Evolutionary conservation across 2,888 invertebrate species (phyloP).

Genomic region (Gryllus longicercus): DNA sequence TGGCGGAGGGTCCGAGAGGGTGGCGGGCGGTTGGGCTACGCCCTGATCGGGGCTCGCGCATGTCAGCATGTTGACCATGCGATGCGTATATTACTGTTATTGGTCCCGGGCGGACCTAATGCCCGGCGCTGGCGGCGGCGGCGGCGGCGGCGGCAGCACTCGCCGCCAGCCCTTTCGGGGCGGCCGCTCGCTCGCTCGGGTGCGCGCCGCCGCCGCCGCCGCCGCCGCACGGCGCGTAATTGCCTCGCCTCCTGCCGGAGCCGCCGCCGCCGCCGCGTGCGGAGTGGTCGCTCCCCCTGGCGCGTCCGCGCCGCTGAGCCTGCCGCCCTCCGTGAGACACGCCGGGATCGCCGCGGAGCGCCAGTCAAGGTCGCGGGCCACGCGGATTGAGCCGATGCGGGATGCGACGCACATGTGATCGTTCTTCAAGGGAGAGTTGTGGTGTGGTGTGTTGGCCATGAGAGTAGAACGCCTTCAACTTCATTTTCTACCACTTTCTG

Average conservation of each 20-base stretch:
- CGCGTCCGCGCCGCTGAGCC: too few relatives aligned
- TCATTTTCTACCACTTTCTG: too few relatives aligned
- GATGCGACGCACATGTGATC: too few relatives aligned
- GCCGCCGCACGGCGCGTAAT: not conserved
- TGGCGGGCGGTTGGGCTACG: slow-evolving; percentile 6
- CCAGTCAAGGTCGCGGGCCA: too few relatives aligned
- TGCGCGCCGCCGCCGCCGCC: not conserved
- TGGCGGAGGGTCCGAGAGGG: slow-evolving; percentile 1
- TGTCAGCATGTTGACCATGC: slow-evolving; percentile 25
- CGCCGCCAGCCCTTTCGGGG: slow-evolving; percentile 5
- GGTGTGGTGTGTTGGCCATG: too few relatives aligned
- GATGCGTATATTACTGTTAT: slow-evolving; percentile 17
- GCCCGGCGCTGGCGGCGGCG: not conserved
- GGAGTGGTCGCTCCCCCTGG: not conserved
- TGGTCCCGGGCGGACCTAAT: not conserved
- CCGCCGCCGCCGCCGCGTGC: too few relatives aligned
- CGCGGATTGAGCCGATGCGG: too few relatives aligned
- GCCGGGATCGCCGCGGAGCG: not conserved
- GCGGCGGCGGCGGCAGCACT: not conserved
- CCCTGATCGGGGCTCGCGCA: slow-evolving; percentile 23
- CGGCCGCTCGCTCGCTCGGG: not conserved
- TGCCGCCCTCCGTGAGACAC: not conserved
- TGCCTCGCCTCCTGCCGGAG: not conserved
- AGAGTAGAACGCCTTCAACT: too few relatives aligned
- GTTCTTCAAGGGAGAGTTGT: too few relatives aligned